Conservation (phyloP, 2,113 vertebrate genomes). For the Siphamia tubifer region DNA sequence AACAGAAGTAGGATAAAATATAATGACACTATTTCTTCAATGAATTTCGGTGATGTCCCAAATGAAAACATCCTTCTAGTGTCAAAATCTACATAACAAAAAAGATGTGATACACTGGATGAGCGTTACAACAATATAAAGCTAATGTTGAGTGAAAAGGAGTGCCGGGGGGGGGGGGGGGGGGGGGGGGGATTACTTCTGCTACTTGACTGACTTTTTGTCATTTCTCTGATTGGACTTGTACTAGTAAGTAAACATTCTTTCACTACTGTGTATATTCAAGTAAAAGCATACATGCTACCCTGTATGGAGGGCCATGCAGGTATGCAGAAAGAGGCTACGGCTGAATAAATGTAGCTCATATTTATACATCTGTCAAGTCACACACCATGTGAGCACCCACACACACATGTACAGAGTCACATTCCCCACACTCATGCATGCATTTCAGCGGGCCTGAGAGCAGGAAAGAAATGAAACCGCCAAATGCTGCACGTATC, state of each 20-base stretch:
- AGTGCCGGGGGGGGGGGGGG: too few species aligned
- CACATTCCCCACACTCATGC: conserved; percentile 50
- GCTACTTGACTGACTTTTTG: not conserved
- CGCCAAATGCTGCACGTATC: conserved; percentile 44
- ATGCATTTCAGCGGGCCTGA: conserved; percentile 50
- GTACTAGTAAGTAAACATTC: not conserved
- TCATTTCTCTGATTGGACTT: not conserved
- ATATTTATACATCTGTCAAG: conserved; percentile 57
- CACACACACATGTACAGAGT: not conserved
- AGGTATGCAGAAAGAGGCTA: conserved; percentile 40
- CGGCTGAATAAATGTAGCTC: conserved; percentile 42
- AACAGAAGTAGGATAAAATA: too few species aligned
- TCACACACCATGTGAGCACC: not conserved
- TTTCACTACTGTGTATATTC: not conserved
- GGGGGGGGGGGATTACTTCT: too few species aligned
- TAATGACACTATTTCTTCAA: too few species aligned
- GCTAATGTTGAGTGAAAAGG: too few species aligned
- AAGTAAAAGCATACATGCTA: not conserved
- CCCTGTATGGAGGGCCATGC: conserved; percentile 4
- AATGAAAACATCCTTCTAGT: too few species aligned
- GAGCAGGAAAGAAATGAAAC: conserved; percentile 62
- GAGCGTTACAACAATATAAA: too few species aligned
- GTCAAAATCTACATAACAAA: too few species aligned
- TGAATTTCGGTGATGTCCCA: too few species aligned
- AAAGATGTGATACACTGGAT: too few species aligned